Base-by-base conservation (phyloP, 2,797 vertebrate genomes). In the Sebastes taczanowskii region DNA sequence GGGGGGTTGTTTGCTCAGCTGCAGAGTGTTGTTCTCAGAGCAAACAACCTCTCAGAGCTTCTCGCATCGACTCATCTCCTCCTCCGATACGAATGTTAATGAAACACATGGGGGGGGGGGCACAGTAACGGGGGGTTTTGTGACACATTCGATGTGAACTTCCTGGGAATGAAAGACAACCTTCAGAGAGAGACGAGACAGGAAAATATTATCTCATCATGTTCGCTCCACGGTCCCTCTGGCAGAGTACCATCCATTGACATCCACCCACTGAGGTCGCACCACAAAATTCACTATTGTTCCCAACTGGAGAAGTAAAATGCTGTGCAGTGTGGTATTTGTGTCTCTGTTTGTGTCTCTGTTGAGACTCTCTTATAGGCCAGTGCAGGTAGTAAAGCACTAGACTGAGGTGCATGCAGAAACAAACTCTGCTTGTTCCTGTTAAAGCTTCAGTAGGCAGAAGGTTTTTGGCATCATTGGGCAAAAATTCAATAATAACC, bases 161-260 rank as follows among this genome's bases (percentile, higher is more conserved):
- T 25, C 25, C 25, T 20, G 56, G 56, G 69, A 90, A 83, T 90
- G 85, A 89, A 88, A 87, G 81, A 59, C 82, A 86, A 88, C 86
- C 82, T 88, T 91, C 52, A 78, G 81, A 53, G 53, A 53, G 53
- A 81, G 90, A 88, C 79, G 85, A 65, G 76, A 85, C 86, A 85
- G 91, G 90, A 91, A 93, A 93, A 92, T 89, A 90, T 93, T 87
- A 90, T 85, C 85, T 91, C 90, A 92, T 91, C 89, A 91, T 90
- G 56, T 68, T 80, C 8, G 14, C 52, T 77, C 82, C 65, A 29
- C 64, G 8, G 77, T 53, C 77, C 68, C 59, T 20, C 76, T 91
- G 89, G 84, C 89, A 81, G 61, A 73, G 58, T 2, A 61, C 78
- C 87, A 73, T 84, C 88, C 35, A 78, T n/a, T 74, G 85, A 86